Evolutionary conservation across 30 jellyfish, hydroid and myxozoan genomes (phyloP), one percentile per base, ranked within the genome.

Genomic region (Rhopilema esculentum): DNA sequence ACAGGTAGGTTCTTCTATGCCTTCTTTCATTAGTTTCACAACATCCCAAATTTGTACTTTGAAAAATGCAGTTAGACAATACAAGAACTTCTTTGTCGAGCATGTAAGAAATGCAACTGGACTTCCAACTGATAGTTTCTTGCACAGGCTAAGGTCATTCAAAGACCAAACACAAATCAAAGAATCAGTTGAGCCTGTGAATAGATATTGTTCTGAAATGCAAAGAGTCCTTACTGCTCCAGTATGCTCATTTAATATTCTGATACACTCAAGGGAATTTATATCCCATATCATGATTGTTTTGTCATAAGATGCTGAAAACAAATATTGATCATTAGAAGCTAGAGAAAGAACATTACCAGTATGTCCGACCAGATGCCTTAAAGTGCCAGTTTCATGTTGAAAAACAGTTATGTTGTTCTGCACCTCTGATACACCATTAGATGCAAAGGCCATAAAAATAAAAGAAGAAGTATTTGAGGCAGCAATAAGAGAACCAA

Each of bases 211-310:
- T 24, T 85, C 92, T 8, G 97, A 63, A 0, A 77, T 40, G 69
- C 99, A 94, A 49, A 94, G 25, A 16, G 90, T 26, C 20, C 97
- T 61, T 19, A 94, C 97, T 1, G 97, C 88, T 1, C 99, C 99
- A 28, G 74, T 87, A 84, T 89, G 97, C 17, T 66, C 82, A 69
- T 72, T 72, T 16, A 94, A 62, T 17, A 88, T 84, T 66, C 74
- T 72, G 40, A 69, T 33, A 30, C 97, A 95, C 48, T 79, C 96
- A 1, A 94, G 78, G n/a, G 90, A 25, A 8, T n/a, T 74, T 2
- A 77, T 30, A 70, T 94, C 86, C 99, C 99, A 94, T 15, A 89
- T 92, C 89, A 94, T 83, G 48, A 94, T 73, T 15, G 88, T 84
- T 68, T 84, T 84, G 75, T 94, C 99, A 85, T 18, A 89, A 8